Evolutionary conservation across 2,797 vertebrate genomes (phyloP), one percentile per base, ranked within the genome.

Genomic region (Gymnothorax reevesii): DNA sequence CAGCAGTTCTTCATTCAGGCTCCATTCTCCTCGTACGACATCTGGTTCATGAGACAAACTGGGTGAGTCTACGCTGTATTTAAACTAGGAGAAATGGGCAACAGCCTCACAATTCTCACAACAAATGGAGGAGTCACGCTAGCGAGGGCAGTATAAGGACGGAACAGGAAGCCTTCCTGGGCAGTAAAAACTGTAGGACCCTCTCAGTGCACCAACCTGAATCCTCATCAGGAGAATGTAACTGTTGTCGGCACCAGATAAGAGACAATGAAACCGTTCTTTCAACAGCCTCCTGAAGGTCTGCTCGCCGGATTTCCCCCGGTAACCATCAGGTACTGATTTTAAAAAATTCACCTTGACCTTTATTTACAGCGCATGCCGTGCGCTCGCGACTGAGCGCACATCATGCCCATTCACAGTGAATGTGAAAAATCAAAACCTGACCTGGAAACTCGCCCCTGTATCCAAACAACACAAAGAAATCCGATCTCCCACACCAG

Each of bases 21-120:
- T 66, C 20, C 62, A 0, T 66, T 42, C 33, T 77, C 27, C 27
- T 49, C 27, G 2, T 33, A 49, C 25, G 73, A 49, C 73, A 77
- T 77, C 73, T 77, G 73, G 73, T 77, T 77, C 27, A 12, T 73
- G 69, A 27, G 69, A 73, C 69, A 66, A 73, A 73, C 69, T 73
- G 27, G 33, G 27, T 10, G 27, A 73, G 69, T 3, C 2, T 27
- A 6, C 69, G 12, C 25, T 13, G 69, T 1, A 9, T 15, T 73
- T 17, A 73, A 27, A 73, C 27, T 12, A 22, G 12, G 69, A 73
- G 25, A 9, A 73, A 27, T 22, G 7, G 27, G 69, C 69, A 42
- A 73, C 4, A 73, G 10, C 69, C 27, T 42, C 33, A 9, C 69
- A 42, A 25, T 33, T 42, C n/a, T 27, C 0, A 42, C 25, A 25